Evolutionary conservation across 2,113 vertebrate species (phyloP).

Genomic region (Toxotes jaculatrix): DNA sequence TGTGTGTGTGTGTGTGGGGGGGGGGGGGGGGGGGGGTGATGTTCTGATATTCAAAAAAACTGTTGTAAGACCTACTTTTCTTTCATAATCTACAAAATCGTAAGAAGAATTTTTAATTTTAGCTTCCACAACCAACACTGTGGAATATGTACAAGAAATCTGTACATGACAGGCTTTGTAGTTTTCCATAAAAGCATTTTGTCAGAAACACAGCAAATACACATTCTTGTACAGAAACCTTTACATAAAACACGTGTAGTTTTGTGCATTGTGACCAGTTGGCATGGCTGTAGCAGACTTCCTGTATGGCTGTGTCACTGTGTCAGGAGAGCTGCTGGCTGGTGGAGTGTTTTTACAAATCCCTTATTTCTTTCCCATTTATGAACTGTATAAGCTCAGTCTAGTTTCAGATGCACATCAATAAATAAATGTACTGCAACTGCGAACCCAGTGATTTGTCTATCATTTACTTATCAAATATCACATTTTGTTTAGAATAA

Average conservation of each 20-base stretch:
- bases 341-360: not conserved
- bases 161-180: not conserved
- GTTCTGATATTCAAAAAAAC: slow-evolving; percentile 7
- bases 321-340: not conserved
- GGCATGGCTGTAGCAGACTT: not conserved
- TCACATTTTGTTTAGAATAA: not conserved
- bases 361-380: not conserved
- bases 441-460: not conserved
- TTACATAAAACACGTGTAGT: not conserved
- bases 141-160: not conserved
- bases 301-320: not conserved
- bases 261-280: not conserved
- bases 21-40: not conserved
- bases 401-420: not conserved
- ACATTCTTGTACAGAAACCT: not conserved
- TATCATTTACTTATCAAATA: not conserved
- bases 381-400: not conserved
- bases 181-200: not conserved
- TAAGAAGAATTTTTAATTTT: not conserved
- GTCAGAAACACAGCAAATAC: not conserved
- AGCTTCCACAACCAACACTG: not conserved
- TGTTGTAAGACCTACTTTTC: not conserved
- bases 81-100: not conserved
- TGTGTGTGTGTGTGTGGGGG: not conserved
- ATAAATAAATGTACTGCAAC: not conserved